Percentiles rank a stretch among this genome's conserved stretches.
These are phyloP conservation scores for Drosophila takahashii DNA, from an alignment of 1,140 invertebrate species.

Conservation along the genomic window DNA sequence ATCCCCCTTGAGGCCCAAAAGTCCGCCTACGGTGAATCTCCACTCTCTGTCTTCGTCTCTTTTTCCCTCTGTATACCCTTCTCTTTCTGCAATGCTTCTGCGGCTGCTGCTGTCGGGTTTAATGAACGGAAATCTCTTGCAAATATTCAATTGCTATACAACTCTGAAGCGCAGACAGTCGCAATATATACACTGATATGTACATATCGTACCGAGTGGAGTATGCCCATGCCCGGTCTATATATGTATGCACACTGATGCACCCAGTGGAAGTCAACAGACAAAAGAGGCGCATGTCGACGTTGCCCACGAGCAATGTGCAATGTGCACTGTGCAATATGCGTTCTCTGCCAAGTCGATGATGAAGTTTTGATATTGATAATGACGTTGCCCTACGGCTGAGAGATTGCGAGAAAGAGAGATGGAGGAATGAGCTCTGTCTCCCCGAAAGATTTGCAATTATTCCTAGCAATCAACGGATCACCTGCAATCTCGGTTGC, in stretches of 20 bases:
- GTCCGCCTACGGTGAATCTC: slow-evolving; percentile 28
- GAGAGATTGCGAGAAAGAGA: slow-evolving; percentile 2
- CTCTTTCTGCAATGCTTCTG: slow-evolving; percentile 10
- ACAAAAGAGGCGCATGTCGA: slow-evolving; percentile 69
- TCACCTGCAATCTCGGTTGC: slow-evolving; percentile 38
- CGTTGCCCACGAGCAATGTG: slow-evolving; percentile 52
- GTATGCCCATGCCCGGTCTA: slow-evolving; percentile 15
- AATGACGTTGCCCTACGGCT: slow-evolving; percentile 67
- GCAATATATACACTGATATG: slow-evolving; percentile 47
- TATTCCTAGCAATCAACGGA: slow-evolving; percentile 66
- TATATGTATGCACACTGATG: slow-evolving; percentile 22
- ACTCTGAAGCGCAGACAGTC: slow-evolving; percentile 67
- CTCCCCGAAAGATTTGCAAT: slow-evolving; percentile 50
- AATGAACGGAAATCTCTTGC: slow-evolving; percentile 83
- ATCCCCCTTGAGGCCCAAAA: slow-evolving; percentile 16
- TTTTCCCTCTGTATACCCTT: neutral
- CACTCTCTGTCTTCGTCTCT: neutral
- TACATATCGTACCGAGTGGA: slow-evolving; percentile 40
- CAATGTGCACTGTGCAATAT: slow-evolving; percentile 41
- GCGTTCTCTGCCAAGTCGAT: slow-evolving; percentile 41
- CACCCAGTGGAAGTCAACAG: slow-evolving; percentile 64
- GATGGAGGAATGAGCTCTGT: slow-evolving; percentile 16
- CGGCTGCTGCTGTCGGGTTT: slow-evolving; percentile 70
- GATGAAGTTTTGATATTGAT: slow-evolving; percentile 61
- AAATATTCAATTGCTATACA: slow-evolving; percentile 84